Conservation (phyloP, 2,888 invertebrate species). For the Thymelicus lineola region DNA sequence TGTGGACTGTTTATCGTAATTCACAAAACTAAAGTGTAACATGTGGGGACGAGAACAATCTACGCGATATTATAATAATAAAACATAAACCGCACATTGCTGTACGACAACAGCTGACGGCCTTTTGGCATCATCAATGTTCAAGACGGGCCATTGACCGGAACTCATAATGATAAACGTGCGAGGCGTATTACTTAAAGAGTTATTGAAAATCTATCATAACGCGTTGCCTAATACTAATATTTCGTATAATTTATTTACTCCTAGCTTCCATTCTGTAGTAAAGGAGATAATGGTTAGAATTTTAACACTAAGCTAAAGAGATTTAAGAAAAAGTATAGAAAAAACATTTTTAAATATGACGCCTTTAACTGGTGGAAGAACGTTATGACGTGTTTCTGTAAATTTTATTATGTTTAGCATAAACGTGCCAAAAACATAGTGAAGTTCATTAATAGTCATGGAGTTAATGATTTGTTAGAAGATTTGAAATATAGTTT, state of each 20-base stretch:
- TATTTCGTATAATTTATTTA: not conserved
- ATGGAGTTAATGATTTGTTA: no score
- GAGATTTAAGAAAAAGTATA: no score
- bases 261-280: no score
- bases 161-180: slow-evolving; percentile 36
- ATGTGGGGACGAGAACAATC: slow-evolving; percentile 5
- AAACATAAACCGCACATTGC: not conserved
- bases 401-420: no score
- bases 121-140: slow-evolving; percentile 45
- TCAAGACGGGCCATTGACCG: slow-evolving; percentile 44
- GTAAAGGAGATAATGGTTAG: no score
- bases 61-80: not conserved
- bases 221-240: not conserved
- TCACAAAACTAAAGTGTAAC: not conserved
- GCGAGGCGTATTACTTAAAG: slow-evolving; percentile 35
- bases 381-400: no score
- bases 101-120: slow-evolving; percentile 36
- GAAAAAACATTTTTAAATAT: no score
- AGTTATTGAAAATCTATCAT: slow-evolving; percentile 13
- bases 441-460: no score
- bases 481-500: no score
- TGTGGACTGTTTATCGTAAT: not conserved
- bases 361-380: no score
- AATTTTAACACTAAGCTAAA: no score
- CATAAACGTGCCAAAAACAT: no score